Conservation (phyloP, 2,113 vertebrate species). For the Charadrius vociferus region DNA sequence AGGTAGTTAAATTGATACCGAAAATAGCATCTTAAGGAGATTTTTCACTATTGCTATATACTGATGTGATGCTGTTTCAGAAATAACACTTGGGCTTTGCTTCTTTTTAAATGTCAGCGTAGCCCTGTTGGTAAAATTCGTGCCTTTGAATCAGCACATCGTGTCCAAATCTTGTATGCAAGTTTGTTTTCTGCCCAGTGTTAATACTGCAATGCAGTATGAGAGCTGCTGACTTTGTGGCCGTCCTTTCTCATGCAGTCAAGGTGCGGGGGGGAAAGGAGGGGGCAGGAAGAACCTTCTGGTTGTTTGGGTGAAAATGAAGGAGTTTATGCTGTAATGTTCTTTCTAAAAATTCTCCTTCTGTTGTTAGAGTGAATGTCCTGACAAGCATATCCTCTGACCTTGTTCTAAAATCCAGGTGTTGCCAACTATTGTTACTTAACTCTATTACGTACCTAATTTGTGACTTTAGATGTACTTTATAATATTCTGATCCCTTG, state of each 20-base stretch:
- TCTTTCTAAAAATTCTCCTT: background rate
- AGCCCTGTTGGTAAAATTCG: background rate
- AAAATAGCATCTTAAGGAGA: background rate
- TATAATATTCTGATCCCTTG: background rate
- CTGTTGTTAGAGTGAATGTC: background rate
- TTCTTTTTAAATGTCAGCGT: background rate
- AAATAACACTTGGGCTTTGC: background rate
- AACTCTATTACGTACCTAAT: background rate
- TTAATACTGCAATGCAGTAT: slow-evolving; percentile 35
- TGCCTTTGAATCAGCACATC: background rate
- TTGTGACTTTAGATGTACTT: background rate
- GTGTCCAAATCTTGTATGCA: background rate
- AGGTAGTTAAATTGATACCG: background rate
- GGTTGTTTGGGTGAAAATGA: background rate
- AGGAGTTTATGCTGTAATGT: background rate
- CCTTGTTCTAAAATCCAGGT: background rate
- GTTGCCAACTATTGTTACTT: background rate
- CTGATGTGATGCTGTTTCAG: background rate
- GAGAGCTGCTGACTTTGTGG: background rate
- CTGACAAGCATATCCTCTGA: background rate
- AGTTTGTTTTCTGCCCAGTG: slow-evolving; percentile 36
- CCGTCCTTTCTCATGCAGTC: background rate
- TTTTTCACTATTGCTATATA: background rate
- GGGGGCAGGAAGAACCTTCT: background rate
- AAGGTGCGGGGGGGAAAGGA: background rate